Conservation (phyloP, 2,797 vertebrate genomes). For the Chromis chromis region DNA sequence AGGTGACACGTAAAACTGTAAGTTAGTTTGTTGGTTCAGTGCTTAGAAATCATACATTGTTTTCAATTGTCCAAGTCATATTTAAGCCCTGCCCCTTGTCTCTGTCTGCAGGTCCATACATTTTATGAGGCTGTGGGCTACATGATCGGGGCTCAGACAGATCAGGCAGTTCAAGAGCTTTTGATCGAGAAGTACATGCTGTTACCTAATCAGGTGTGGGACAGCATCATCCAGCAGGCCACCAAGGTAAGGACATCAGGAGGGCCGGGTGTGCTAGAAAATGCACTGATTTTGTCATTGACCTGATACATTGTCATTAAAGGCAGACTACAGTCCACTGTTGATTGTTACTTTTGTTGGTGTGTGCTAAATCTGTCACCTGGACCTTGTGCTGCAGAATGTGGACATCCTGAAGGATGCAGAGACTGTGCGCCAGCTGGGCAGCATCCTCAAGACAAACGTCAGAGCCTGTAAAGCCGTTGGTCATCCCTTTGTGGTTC, state of each 20-base stretch:
- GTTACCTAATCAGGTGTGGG: conserved; percentile 97
- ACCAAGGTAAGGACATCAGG: conserved; percentile 89
- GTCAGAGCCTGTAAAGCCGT: conserved; percentile 97
- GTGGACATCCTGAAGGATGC: conserved; percentile 97
- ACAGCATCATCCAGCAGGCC: conserved; percentile 98
- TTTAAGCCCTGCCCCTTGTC: background rate
- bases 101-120: conserved; percentile 89
- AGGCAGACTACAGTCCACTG: background rate
- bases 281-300: background rate
- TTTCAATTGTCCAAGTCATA: background rate
- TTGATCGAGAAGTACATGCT: conserved; percentile 98
- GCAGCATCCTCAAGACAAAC: conserved; percentile 97
- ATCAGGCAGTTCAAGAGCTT: conserved; percentile 94
- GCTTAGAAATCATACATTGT: background rate
- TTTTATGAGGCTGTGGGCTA: conserved; percentile 98
- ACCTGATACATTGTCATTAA: background rate
- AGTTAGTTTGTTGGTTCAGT: background rate
- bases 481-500: conserved; percentile 95
- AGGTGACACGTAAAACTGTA: no score
- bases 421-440: conserved; percentile 96
- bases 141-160: conserved; percentile 97
- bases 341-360: background rate
- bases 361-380: background rate
- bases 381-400: conserved; percentile 81
- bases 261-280: no score